Evolutionary conservation across 2,797 vertebrate species (phyloP).

Genomic region (Cryptoblepharus egeriae): DNA sequence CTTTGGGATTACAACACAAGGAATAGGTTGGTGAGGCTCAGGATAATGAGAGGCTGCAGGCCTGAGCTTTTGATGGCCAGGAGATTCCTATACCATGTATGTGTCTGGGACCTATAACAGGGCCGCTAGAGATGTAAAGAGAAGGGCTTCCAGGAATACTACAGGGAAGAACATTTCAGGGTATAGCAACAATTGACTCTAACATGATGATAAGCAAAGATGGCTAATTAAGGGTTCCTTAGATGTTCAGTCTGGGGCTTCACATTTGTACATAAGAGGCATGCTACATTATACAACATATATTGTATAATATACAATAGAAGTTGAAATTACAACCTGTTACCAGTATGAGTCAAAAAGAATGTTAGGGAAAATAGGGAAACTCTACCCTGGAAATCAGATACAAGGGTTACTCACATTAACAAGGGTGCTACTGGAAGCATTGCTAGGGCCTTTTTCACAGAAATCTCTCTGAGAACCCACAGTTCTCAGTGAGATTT

Average conservation of each 20-base stretch:
- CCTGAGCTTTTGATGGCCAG: not conserved
- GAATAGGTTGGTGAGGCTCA: accelerated
- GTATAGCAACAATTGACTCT: not conserved
- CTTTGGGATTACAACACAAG: not conserved
- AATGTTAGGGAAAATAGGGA: not conserved
- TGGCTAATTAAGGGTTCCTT: not conserved
- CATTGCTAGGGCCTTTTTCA: not conserved
- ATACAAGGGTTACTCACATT: not conserved
- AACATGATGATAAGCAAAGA: not conserved
- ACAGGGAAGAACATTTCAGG: not conserved
- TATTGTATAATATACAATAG: too few relatives aligned
- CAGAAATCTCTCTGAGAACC: accelerated
- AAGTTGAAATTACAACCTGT: not conserved
- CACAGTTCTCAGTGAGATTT: too few relatives aligned
- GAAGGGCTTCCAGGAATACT: accelerated
- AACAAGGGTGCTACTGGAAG: not conserved
- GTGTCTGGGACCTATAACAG: not conserved
- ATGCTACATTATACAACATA: not conserved
- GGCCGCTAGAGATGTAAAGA: not conserved
- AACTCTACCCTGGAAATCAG: accelerated
- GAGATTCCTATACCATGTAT: not conserved
- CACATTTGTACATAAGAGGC: accelerated
- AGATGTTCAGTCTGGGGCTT: not conserved
- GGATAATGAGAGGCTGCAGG: not conserved
- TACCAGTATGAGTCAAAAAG: not conserved